Conservation (phyloP, 2,797 vertebrate genomes). For the Adelosebastes latens region DNA sequence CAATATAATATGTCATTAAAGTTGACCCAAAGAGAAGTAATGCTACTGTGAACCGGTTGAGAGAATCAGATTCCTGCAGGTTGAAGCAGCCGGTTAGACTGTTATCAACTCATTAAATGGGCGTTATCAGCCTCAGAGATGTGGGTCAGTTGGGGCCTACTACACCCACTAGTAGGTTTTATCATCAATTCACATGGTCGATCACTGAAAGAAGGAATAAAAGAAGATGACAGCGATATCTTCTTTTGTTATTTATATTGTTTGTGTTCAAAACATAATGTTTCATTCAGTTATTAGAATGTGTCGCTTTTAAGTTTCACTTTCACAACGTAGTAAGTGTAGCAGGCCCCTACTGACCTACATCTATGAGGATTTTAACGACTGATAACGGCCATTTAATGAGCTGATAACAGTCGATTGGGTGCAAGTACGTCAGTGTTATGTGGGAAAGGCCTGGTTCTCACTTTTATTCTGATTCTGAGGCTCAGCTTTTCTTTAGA, state of each 20-base stretch:
- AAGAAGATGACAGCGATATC: no score
- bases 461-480: neutral
- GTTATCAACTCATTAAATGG: no score
- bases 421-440: neutral
- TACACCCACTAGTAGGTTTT: no score
- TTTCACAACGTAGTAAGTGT: neutral
- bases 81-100: no score
- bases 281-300: no score
- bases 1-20: constrained; percentile 51
- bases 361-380: neutral
- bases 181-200: no score
- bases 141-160: no score
- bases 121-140: no score
- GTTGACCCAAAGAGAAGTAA: constrained; percentile 68
- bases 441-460: neutral
- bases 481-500: neutral
- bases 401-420: neutral
- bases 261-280: neutral
- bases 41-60: constrained; percentile 59
- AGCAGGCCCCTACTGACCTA: neutral
- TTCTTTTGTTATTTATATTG: no score
- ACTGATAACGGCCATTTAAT: neutral
- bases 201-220: no score
- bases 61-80: no score
- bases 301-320: no score